phyloP scores from a whole-genome alignment of 1,140 invertebrate species.

The Phymastichus coffea region DNA sequence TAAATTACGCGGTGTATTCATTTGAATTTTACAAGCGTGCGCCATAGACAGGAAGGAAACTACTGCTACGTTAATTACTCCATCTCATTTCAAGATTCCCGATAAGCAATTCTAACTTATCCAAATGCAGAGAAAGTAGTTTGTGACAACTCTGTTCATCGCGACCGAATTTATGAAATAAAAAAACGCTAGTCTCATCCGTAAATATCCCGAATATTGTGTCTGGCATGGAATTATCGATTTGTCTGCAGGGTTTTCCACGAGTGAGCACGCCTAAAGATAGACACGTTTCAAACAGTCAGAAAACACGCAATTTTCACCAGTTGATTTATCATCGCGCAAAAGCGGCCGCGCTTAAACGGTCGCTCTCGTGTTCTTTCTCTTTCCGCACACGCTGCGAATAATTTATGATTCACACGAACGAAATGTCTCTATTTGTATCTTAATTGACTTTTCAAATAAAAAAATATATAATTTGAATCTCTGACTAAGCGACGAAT shows the following conservation, averaged over 20 bases:
- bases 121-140: no score
- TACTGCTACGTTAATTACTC: no score
- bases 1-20: no score
- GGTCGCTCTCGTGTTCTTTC: neutral
- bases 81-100: no score
- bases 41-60: no score
- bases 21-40: no score
- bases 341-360: no score
- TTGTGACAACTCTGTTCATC: no score
- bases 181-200: no score
- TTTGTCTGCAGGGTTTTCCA: slow-evolving; percentile 7
- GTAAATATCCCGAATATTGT: no score
- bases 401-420: slow-evolving; percentile 18
- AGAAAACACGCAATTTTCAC: slow-evolving; percentile 28
- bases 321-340: slow-evolving; percentile 21
- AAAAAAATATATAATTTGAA: neutral
- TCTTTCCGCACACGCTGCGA: neutral
- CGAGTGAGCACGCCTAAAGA: slow-evolving; percentile 3
- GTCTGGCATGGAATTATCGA: slow-evolving; percentile 1
- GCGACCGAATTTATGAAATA: no score
- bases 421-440: slow-evolving; percentile 21
- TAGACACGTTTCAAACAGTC: slow-evolving; percentile 16
- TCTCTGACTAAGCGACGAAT: neutral
- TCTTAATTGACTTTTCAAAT: slow-evolving; percentile 8
- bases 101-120: no score